Evolutionary conservation across 2,113 vertebrate genomes (phyloP), one percentile per base, ranked within the genome.

Genomic region (Menura novaehollandiae): DNA sequence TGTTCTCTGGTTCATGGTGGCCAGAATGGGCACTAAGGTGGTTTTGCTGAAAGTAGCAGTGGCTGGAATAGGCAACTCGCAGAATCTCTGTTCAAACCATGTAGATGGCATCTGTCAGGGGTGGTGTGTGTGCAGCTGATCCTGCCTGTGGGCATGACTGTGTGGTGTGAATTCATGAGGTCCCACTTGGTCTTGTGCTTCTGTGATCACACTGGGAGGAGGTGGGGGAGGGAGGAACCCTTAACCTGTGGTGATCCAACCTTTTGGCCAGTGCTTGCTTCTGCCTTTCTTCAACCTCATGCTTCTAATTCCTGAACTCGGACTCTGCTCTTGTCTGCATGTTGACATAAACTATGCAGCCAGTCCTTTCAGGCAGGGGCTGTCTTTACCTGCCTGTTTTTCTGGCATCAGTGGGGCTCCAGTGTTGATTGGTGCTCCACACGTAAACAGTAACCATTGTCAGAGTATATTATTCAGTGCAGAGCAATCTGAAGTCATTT

Each of bases 311-410:
- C 33, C 35, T 52, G 33, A 74, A 28, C 17, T 68, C 0, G 0
- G 24, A 60, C 24, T 68, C 52, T 73, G 37, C 44, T 86, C 16
- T 93, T 93, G 56, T 47, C 41, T 78, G 9, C 13, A 27, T 86
- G 56, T 58, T 95, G 76, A 63, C 60, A 72, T 58, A 37, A 88
- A 71, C 35, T 72, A 43, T n/a, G 59, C 47, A 81, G 72, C 73
- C 69, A 84, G 76, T 60, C 52, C 52, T 91, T 78, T 91, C 76
- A 91, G 41, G 83, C 60, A 67, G 37, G 64, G 64, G 5, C 73
- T 63, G 21, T 77, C 60, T 92, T 95, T 91, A 95, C 93, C 82
- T 96, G 79, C 37, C 44, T 84, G 7, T 91, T 93, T 92, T 55
- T 94, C 68, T 88, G 64, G 55, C 79, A 93, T 84, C 82, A 68